Percentiles rank a stretch among this genome's conserved stretches.
Evolutionary conservation across 2,113 vertebrate genomes (phyloP).

Genomic region (Seriola dumerili): DNA sequence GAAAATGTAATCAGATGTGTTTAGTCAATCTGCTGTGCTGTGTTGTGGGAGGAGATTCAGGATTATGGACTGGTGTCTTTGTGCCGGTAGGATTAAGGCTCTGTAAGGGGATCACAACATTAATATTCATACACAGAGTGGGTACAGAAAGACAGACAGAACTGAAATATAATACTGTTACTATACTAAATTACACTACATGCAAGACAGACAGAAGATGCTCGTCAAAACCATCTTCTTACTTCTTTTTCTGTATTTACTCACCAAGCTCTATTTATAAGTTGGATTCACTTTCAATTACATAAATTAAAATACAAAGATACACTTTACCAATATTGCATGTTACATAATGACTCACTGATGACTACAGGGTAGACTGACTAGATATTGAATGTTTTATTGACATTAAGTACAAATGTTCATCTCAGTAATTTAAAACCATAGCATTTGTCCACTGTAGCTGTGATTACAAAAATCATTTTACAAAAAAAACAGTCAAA

Average conservation of each 20-base stretch:
- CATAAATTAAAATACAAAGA: slow-evolving; percentile 2
- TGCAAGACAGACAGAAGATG: neutral
- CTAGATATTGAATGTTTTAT: slow-evolving; percentile 50
- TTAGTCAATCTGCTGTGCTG: slow-evolving; percentile 52
- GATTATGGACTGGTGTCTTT: slow-evolving; percentile 78
- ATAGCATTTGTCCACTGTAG: neutral
- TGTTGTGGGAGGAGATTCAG: slow-evolving; percentile 68
- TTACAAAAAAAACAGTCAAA: neutral
- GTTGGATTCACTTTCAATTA: neutral
- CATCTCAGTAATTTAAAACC: slow-evolving; percentile 11
- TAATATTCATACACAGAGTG: slow-evolving; percentile 70
- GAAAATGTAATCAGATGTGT: slow-evolving; percentile 66
- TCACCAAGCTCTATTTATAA: neutral
- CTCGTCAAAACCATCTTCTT: neutral
- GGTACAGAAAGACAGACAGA: slow-evolving; percentile 28
- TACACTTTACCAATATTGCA: neutral
- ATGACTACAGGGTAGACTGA: neutral
- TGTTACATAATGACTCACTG: slow-evolving; percentile 26
- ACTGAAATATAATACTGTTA: slow-evolving; percentile 18
- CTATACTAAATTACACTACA: neutral
- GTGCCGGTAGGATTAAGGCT: slow-evolving; percentile 74
- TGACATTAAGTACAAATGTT: slow-evolving; percentile 26
- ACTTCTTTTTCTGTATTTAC: neutral
- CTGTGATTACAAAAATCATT: neutral
- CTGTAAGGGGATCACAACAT: slow-evolving; percentile 78